Evolutionary conservation across 2,113 vertebrate genomes (phyloP).

Genomic region (Larimichthys crocea): DNA sequence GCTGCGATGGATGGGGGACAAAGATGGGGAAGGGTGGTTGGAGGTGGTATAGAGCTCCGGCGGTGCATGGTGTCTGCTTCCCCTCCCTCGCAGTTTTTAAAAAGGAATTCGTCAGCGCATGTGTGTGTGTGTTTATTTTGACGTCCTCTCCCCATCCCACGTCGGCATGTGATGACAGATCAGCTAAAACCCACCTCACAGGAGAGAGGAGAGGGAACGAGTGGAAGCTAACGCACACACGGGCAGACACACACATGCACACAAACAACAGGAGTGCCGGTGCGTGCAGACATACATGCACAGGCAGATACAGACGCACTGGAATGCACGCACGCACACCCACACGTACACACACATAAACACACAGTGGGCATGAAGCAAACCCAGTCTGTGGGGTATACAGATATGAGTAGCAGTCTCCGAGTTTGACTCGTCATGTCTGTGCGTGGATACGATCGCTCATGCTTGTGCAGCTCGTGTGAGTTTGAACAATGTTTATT

Average conservation of each 20-base stretch:
- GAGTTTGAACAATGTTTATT: constrained; percentile 48
- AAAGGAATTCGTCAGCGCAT: constrained; percentile 66
- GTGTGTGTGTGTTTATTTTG: constrained; percentile 74
- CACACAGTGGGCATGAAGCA: constrained; percentile 65
- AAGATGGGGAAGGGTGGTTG: background rate
- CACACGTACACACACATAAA: constrained; percentile 28
- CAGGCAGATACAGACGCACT: constrained; percentile 63
- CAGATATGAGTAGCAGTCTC: constrained; percentile 69
- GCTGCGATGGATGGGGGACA: constrained; percentile 43
- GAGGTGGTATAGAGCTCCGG: constrained; percentile 43
- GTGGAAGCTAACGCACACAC: constrained; percentile 49
- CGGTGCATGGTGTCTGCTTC: constrained; percentile 32
- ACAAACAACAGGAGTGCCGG: constrained; percentile 54
- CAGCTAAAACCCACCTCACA: constrained; percentile 59
- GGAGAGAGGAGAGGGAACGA: constrained; percentile 54
- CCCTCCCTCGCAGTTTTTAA: constrained; percentile 6
- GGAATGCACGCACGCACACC: constrained; percentile 37
- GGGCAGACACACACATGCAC: constrained; percentile 56
- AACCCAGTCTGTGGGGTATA: constrained; percentile 70
- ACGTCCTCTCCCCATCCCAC: constrained; percentile 34
- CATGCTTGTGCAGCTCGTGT: constrained; percentile 72
- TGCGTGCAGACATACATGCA: constrained; percentile 74
- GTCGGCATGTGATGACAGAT: constrained; percentile 68
- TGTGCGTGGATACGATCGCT: constrained; percentile 71
- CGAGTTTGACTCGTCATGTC: constrained; percentile 71